Evolutionary conservation across 2,113 vertebrate species (phyloP), one percentile per base, ranked within the genome.

Genomic region (Carassius gibelio): DNA sequence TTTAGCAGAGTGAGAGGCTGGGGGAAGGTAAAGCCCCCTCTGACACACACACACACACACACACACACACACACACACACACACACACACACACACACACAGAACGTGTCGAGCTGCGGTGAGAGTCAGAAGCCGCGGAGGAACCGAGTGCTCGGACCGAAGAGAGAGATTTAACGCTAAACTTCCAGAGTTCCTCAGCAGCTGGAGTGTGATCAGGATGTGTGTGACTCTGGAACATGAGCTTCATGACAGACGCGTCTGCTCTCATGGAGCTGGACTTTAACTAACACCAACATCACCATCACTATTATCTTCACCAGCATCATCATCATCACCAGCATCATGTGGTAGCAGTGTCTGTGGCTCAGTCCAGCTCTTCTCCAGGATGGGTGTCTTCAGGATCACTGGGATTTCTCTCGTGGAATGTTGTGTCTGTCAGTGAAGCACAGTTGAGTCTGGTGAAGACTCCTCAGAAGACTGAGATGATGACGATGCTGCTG

Each of bases 401-500:
- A 52, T 2, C 9, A 11, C 38, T 34, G 1, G 23, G 26, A 2
- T 3, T 36, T 5, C 9, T 61, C 34, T 1, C 1, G 36, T 21
- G 68, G 3, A 5, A 7, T 36, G 30, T 21, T 59, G 4, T 14
- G 75, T 38, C 2, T 3, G 26, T 5, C 50, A 34, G 14, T 10
- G 75, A 42, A 11, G 68, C 21, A 5, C 3, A 36, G 0, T 55
- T 19, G 52, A 36, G 52, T 59, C 34, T 21, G 30, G 9, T 55
- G 48, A 17, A 30, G 48, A 52, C 52, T 2, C 57, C 8, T 6
- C 55, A 59, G 72, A n/a, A 23, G 88, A 83, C 75, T 59, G 55
- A n/a, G 64, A 82, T 88, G 80, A 89, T 64, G 90, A 82, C 86
- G 87, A 7, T 45, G 42, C 0, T 88, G 91, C 94, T 95, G 95